These are phyloP conservation scores for Callinectes sapidus DNA, from an alignment of 2,888 invertebrate genomes.

Conservation along the genomic window DNA sequence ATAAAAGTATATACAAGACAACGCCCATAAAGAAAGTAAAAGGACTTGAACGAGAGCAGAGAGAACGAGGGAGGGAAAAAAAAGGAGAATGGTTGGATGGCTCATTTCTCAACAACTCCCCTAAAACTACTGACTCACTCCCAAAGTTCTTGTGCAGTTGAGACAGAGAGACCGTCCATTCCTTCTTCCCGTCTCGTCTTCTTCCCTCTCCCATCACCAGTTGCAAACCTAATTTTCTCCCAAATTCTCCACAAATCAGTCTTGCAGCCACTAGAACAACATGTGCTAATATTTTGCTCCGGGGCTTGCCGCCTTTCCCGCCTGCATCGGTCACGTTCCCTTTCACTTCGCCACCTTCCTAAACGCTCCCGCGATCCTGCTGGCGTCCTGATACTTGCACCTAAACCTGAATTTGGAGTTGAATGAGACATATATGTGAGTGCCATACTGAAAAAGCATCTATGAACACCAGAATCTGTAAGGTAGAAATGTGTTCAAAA, in stretches of 20 bases:
- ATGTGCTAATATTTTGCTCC: slow-evolving; percentile 66
- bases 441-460: not conserved
- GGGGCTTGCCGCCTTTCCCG: slow-evolving; percentile 39
- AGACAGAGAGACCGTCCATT: slow-evolving; percentile 31
- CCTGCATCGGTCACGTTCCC: slow-evolving; percentile 16
- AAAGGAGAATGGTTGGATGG: not conserved
- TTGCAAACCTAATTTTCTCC: slow-evolving; percentile 66
- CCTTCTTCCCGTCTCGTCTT: slow-evolving; percentile 35
- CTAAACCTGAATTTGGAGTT: not conserved
- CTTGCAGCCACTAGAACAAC: slow-evolving; percentile 66
- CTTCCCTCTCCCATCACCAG: slow-evolving; percentile 60
- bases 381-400: not conserved
- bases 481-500: not conserved
- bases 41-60: not conserved
- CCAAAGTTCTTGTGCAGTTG: not conserved
- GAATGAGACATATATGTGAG: not conserved
- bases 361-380: not conserved
- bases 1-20: not conserved
- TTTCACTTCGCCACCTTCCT: slow-evolving; percentile 34
- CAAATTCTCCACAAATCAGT: slow-evolving; percentile 69
- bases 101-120: slow-evolving; percentile 35
- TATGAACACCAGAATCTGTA: not conserved
- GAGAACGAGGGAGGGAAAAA: not conserved
- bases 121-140: slow-evolving; percentile 6
- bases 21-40: not conserved